Conservation (phyloP, 2,888 invertebrate genomes). For the Dolichopus griseipennis region DNA sequence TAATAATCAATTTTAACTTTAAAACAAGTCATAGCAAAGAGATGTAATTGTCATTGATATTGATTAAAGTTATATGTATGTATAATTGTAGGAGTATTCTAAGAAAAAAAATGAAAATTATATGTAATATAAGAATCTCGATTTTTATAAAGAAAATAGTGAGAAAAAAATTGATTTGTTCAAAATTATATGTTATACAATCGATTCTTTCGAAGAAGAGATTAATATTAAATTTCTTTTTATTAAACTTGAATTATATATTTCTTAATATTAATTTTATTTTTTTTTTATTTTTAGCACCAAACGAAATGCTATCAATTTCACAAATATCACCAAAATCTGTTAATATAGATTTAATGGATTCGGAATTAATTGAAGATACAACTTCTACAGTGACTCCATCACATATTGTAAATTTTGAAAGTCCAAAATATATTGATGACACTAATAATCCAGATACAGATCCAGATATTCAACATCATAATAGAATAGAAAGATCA, state of each 20-base stretch:
- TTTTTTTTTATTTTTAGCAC: neutral
- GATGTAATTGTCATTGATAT: no score
- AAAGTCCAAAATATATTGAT: slow-evolving; percentile 18
- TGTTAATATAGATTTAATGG: slow-evolving; percentile 26
- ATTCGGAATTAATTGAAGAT: slow-evolving; percentile 26
- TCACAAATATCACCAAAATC: slow-evolving; percentile 65
- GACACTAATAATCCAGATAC: slow-evolving; percentile 25
- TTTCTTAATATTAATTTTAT: neutral
- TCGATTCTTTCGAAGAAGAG: no score
- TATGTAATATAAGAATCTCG: no score
- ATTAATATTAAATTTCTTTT: neutral
- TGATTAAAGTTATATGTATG: no score
- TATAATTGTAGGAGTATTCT: no score
- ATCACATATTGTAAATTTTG: slow-evolving; percentile 22
- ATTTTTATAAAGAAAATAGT: no score
- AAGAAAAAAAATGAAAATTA: no score
- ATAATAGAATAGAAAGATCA: slow-evolving; percentile 46
- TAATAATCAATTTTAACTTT: no score
- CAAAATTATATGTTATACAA: no score
- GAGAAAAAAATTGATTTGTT: no score
- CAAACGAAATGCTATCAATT: slow-evolving; percentile 40
- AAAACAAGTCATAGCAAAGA: no score
- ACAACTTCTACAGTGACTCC: slow-evolving; percentile 28
- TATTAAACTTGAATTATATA: neutral
- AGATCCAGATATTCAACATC: neutral